These are phyloP conservation scores for Eurytemora carolleeae DNA, from an alignment of 1,140 invertebrate species.

Conservation along the genomic window DNA sequence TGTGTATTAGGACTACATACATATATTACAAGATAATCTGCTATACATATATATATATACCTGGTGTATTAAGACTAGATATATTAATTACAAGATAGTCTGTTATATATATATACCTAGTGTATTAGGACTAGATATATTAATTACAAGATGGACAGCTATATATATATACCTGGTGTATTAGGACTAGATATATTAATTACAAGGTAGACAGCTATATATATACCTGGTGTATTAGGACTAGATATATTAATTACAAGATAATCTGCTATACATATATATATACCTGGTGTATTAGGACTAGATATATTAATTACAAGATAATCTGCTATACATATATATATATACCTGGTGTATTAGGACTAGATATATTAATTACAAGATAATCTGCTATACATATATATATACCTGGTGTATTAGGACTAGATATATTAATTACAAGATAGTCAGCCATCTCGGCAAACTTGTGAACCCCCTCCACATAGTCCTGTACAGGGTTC, in stretches of 20 bases:
- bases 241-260: too few species aligned
- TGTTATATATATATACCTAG: constrained; percentile 31
- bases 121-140: constrained; percentile 40
- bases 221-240: too few species aligned
- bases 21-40: constrained; percentile 78
- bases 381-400: too few species aligned
- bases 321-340: too few species aligned
- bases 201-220: constrained; percentile 76
- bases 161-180: constrained; percentile 3
- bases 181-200: constrained; percentile 51
- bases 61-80: constrained; percentile 30
- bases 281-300: too few species aligned
- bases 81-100: constrained; percentile 81
- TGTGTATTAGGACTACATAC: constrained; percentile 35
- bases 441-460: constrained; percentile 58
- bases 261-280: too few species aligned
- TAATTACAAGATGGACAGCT: constrained; percentile 77
- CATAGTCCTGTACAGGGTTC: constrained; percentile 58
- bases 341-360: too few species aligned
- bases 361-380: too few species aligned
- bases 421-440: constrained; percentile 62
- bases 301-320: too few species aligned
- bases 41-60: constrained; percentile 28
- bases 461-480: constrained; percentile 51
- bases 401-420: constrained; percentile 7